Percentiles rank a stretch among this genome's conserved stretches.
phyloP scores from a whole-genome alignment of 2,888 invertebrate genomes.

The Sympetrum striolatum region DNA sequence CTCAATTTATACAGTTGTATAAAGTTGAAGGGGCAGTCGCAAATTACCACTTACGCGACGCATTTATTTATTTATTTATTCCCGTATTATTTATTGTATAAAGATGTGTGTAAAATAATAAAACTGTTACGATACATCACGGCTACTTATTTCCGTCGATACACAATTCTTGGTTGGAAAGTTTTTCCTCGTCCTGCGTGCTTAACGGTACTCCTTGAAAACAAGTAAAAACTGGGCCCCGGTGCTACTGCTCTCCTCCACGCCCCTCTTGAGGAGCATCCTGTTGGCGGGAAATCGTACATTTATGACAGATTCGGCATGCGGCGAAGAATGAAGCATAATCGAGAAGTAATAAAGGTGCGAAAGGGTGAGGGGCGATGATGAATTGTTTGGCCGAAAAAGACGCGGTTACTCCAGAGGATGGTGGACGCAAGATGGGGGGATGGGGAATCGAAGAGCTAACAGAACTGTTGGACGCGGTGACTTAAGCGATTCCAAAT shows the following conservation, averaged over 20 bases:
- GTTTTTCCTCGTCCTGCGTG: not conserved
- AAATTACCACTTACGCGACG: not conserved
- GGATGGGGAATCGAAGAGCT: not conserved
- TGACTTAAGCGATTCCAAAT: not conserved
- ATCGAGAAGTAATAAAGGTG: not conserved
- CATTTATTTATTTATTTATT: constrained; percentile 28
- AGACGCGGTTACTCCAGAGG: not conserved
- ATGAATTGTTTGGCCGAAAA: not conserved
- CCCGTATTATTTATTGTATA: constrained; percentile 21
- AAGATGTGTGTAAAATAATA: not conserved
- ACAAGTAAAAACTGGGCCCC: constrained; percentile 20
- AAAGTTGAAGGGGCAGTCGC: not conserved
- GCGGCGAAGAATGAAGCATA: not conserved
- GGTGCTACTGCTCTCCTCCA: not conserved
- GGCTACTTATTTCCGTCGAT: not conserved
- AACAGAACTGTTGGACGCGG: not conserved
- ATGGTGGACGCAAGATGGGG: not conserved
- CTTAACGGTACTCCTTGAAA: constrained; percentile 4
- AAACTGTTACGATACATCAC: not conserved
- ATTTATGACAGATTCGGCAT: not conserved
- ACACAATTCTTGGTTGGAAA: not conserved
- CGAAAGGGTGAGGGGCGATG: not conserved
- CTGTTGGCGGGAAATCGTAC: too few relatives aligned
- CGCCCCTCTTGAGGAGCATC: not conserved
- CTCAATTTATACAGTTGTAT: too few relatives aligned